phyloP scores from a whole-genome alignment of 2,888 invertebrate genomes.

The Liopterus haemorrhoidalis region DNA sequence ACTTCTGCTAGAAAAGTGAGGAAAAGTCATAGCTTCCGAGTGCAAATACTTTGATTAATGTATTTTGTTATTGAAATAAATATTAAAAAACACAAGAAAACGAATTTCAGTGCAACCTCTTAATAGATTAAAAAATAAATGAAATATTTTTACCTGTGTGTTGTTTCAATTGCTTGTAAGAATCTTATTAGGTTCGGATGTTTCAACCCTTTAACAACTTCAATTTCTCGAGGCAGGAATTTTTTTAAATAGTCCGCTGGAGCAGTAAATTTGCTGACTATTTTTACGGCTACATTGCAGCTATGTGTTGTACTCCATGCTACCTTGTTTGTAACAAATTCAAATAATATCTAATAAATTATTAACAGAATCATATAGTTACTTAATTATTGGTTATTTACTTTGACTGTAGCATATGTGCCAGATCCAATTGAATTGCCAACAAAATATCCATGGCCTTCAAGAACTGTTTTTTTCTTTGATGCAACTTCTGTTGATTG shows the following conservation, averaged over 20 bases:
- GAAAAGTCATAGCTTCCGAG: too few relatives aligned
- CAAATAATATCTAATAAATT: slow-evolving; percentile 30
- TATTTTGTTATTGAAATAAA: slow-evolving; percentile 1
- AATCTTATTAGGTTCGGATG: slow-evolving; percentile 76
- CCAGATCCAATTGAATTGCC: slow-evolving; percentile 76
- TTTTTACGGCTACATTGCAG: slow-evolving; percentile 73
- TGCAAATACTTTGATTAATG: neutral
- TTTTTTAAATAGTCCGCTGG: slow-evolving; percentile 75
- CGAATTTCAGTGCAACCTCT: slow-evolving; percentile 5
- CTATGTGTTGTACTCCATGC: slow-evolving; percentile 68
- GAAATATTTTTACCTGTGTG: slow-evolving; percentile 57
- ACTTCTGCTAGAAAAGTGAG: too few relatives aligned
- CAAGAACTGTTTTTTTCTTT: slow-evolving; percentile 60
- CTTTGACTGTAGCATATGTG: slow-evolving; percentile 76
- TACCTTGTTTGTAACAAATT: slow-evolving; percentile 48
- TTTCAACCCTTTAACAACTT: slow-evolving; percentile 72
- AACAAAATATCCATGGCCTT: slow-evolving; percentile 69
- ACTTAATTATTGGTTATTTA: slow-evolving; percentile 37
- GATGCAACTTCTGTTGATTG: slow-evolving; percentile 37
- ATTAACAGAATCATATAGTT: slow-evolving; percentile 4
- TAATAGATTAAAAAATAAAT: slow-evolving; percentile 3
- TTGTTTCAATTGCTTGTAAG: slow-evolving; percentile 78
- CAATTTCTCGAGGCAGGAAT: slow-evolving; percentile 75
- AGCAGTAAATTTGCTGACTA: slow-evolving; percentile 75
- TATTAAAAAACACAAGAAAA: neutral